phyloP scores from a whole-genome alignment of 2,113 vertebrate genomes.

The Rhodinocichla rosea region DNA sequence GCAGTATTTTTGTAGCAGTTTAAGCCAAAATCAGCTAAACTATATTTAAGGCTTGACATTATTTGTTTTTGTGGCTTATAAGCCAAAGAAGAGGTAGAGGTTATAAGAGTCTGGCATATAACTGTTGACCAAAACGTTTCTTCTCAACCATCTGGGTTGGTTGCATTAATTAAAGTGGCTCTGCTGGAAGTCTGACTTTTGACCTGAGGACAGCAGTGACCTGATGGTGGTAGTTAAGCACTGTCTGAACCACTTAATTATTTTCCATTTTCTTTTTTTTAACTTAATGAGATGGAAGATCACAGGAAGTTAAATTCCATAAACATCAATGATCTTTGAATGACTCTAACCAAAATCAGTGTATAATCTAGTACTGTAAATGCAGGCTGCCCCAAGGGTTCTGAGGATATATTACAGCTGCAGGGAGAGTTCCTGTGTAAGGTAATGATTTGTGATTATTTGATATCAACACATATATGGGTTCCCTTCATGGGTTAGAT shows the following conservation, averaged over 20 bases:
- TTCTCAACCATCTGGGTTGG: background rate
- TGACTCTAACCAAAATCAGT: background rate
- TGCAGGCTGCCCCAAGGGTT: background rate
- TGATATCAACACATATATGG: background rate
- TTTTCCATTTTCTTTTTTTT: background rate
- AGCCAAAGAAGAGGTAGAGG: background rate
- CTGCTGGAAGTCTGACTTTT: background rate
- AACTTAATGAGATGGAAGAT: background rate
- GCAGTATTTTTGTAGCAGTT: background rate
- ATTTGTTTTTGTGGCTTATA: background rate
- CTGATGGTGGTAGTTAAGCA: background rate
- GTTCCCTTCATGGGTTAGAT: background rate
- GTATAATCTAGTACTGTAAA: background rate
- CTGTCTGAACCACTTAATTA: background rate
- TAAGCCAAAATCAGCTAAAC: background rate
- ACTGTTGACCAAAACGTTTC: background rate
- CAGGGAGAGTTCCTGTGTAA: background rate
- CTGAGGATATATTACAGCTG: background rate
- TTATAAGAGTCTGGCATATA: background rate
- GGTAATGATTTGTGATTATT: background rate
- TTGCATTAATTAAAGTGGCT: background rate
- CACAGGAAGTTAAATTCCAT: background rate
- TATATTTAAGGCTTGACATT: background rate
- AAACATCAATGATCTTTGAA: background rate
- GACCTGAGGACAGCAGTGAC: accelerated